A percentile compares a stretch with the other conserved stretches of the same genome.
Evolutionary conservation across 2,888 invertebrate genomes (phyloP).

Genomic region (Amphimallon solstitiale): DNA sequence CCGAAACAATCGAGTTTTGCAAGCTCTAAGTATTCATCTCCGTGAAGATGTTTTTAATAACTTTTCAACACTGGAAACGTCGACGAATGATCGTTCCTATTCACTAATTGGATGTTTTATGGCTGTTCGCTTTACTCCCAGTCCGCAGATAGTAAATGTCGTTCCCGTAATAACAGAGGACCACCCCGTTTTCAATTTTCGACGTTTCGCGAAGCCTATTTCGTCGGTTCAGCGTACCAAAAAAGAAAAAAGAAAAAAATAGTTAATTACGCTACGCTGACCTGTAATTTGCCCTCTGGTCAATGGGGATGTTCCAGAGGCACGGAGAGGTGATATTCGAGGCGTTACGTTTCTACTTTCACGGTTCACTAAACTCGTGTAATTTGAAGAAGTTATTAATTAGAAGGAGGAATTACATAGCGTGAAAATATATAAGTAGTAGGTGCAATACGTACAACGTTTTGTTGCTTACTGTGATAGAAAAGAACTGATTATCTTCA

Average conservation of each 20-base stretch:
- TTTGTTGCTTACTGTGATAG: no score
- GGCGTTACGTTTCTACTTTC: slow-evolving; percentile 13
- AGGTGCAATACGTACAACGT: no score
- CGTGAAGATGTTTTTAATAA: background rate
- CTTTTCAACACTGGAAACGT: slow-evolving; percentile 1
- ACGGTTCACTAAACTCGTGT: slow-evolving; percentile 12
- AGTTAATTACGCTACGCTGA: slow-evolving; percentile 3
- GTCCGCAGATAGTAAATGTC: slow-evolving; percentile 21
- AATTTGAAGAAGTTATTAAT: slow-evolving; percentile 25
- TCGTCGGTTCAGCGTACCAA: background rate
- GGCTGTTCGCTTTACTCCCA: background rate
- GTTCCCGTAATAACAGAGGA: background rate
- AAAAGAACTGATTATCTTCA: no score
- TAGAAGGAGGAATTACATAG: slow-evolving; percentile 10
- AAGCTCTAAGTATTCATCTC: background rate
- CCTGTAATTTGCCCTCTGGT: slow-evolving; percentile 24
- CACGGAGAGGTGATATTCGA: slow-evolving; percentile 25
- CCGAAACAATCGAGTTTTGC: no score
- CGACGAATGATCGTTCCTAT: background rate
- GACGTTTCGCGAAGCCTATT: background rate
- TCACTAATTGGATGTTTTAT: slow-evolving; percentile 29
- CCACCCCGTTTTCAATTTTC: slow-evolving; percentile 33
- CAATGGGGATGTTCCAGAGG: slow-evolving; percentile 9
- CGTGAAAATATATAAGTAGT: slow-evolving; percentile 5
- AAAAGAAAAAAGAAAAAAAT: no score